Evolutionary conservation across 2,888 invertebrate species (phyloP), one percentile per base, ranked within the genome.

Genomic region (Scaptomyza reducta): DNA sequence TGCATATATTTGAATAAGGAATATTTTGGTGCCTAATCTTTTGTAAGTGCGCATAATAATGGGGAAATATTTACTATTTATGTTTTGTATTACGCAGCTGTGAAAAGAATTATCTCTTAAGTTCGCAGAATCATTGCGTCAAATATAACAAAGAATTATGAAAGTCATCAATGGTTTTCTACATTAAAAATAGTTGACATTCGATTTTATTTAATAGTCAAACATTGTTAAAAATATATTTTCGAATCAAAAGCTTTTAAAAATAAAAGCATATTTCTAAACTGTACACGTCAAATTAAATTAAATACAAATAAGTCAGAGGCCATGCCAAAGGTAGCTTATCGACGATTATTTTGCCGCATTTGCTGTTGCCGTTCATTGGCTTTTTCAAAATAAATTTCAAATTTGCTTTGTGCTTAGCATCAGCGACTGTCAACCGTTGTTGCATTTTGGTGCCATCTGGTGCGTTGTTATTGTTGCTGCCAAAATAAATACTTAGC

Each of bases 401-500:
- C 10, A 53, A 46, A 57, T 46, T 44, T 59, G 27, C n/a, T 61
- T 41, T 47, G 14, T 50, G 41, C 49, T 31, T 71, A 63, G 44
- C 25, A 44, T 5, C 22, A 44, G 9, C 46, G 25, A 16, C 47
- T 70, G 79, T 68, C 77, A 74, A 58, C 59, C 50, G 40, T 44
- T 55, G 40, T 44, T 55, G 53, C 50, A 54, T 45, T 68, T 72
- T 60, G 57, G 16, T 46, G 67, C 63, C 80, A 80, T 73, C 55
- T 85, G 73, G 77, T 50, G 51, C 51, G 44, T 47, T 69, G 62
- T 70, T 65, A 25, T 79, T 69, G 44, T 49, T 35, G 61, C 46
- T 79, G 83, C 86, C 86, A 79, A 79, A 68, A 67, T 42, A 70
- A 77, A 79, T 53, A 67, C 53, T 25, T 29, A 38, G 42, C 79